Conservation (phyloP, 2,888 invertebrate species). For the Volucella inanis region DNA sequence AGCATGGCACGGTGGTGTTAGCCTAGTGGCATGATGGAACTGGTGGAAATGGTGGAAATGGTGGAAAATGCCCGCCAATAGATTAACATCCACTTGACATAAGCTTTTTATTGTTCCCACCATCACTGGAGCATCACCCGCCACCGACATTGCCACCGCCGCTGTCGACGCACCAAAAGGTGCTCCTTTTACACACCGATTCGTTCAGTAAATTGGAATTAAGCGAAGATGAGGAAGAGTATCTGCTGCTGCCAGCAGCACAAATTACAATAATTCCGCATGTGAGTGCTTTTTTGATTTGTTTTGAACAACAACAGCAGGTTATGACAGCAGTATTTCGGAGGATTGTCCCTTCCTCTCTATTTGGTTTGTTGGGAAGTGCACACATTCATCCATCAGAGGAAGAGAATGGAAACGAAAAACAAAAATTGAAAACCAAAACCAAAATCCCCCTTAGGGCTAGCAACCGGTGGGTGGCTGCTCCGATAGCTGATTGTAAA, state of each 20-base stretch:
- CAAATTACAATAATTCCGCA: slow-evolving; percentile 72
- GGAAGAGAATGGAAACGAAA: neutral
- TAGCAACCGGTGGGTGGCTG: slow-evolving; percentile 60
- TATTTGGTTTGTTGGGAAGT: slow-evolving; percentile 59
- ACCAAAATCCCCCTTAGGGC: slow-evolving; percentile 44
- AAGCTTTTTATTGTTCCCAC: slow-evolving; percentile 63
- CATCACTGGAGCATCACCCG: neutral
- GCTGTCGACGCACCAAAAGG: slow-evolving; percentile 40
- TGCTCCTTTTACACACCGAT: slow-evolving; percentile 51
- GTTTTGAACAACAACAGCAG: slow-evolving; percentile 62
- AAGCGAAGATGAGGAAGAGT: slow-evolving; percentile 67
- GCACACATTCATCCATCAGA: slow-evolving; percentile 25
- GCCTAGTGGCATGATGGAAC: neutral
- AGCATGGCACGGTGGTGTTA: neutral
- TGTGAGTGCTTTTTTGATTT: slow-evolving; percentile 53
- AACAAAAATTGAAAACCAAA: slow-evolving; percentile 17
- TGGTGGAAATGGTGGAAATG: neutral
- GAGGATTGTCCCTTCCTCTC: slow-evolving; percentile 59
- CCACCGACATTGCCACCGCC: slow-evolving; percentile 4
- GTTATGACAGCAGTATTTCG: slow-evolving; percentile 69
- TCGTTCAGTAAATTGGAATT: slow-evolving; percentile 67
- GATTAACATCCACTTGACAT: slow-evolving; percentile 71
- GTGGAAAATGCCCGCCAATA: slow-evolving; percentile 42
- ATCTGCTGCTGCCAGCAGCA: slow-evolving; percentile 65
- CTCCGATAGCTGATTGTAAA: too few species aligned